Conservation (phyloP, 2,113 vertebrate species). For the Abramis brama region DNA sequence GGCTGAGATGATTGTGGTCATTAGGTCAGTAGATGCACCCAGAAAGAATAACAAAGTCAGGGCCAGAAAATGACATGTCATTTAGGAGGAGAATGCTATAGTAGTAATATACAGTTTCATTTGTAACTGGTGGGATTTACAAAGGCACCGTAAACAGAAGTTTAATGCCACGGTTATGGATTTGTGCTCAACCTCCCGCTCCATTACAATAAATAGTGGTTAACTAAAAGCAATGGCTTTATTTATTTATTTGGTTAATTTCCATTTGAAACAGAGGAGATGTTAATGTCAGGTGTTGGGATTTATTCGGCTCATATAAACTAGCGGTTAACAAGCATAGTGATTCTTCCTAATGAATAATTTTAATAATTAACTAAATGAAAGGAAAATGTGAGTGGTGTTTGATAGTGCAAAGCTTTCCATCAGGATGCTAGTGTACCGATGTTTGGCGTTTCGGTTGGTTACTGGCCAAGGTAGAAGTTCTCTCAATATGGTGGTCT, state of each 20-base stretch:
- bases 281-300: not conserved
- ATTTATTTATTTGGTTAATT: not conserved
- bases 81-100: constrained; percentile 19
- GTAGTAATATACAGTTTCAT: constrained; percentile 43
- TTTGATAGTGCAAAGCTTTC: not conserved
- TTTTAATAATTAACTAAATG: constrained; percentile 8
- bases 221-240: constrained; percentile 8
- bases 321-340: not conserved
- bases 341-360: not conserved
- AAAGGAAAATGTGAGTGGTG: not conserved
- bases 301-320: constrained; percentile 13
- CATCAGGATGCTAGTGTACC: not conserved
- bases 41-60: constrained; percentile 16
- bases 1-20: constrained; percentile 42
- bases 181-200: not conserved
- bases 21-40: constrained; percentile 42
- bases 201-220: constrained; percentile 20
- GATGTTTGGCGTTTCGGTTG: not conserved
- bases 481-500: not conserved
- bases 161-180: constrained; percentile 12
- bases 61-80: constrained; percentile 16
- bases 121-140: constrained; percentile 18
- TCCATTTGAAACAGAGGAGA: not conserved
- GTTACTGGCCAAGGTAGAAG: not conserved
- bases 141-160: constrained; percentile 5